A percentile compares a stretch with the other conserved stretches of the same genome.
Evolutionary conservation across 2,797 vertebrate genomes (phyloP).

Genomic region (Galago senegalensis): DNA sequence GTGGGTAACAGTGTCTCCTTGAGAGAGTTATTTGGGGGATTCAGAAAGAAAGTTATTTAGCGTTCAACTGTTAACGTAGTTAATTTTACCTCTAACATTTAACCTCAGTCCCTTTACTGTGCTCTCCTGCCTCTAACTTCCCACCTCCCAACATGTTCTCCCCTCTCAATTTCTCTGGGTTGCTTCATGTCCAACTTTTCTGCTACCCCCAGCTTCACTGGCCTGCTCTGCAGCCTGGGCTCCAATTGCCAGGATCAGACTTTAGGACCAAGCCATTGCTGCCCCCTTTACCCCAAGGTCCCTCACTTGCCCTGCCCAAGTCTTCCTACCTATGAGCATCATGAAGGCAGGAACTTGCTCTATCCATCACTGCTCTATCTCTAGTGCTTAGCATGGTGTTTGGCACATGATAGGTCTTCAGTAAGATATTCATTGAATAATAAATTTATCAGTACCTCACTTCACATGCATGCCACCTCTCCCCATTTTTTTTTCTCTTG

Average conservation of each 20-base stretch:
- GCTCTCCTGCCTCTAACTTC: background rate
- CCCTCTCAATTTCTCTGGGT: background rate
- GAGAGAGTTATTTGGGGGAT: slow-evolving; percentile 22
- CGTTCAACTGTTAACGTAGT: background rate
- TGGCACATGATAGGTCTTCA: slow-evolving; percentile 18
- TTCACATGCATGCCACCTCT: background rate
- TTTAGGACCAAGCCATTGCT: background rate
- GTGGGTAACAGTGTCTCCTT: background rate
- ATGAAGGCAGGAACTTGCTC: background rate
- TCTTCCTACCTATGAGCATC: background rate
- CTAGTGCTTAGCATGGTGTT: background rate
- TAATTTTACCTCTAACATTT: background rate
- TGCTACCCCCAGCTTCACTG: background rate
- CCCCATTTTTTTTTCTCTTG: background rate
- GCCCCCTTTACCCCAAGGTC: background rate
- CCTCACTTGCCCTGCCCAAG: background rate
- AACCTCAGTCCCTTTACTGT: background rate
- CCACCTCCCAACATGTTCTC: background rate
- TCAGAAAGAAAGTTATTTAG: slow-evolving; percentile 40
- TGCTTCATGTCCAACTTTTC: background rate
- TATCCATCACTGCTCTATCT: slow-evolving; percentile 21
- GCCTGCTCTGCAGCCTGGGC: background rate
- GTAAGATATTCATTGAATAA: background rate
- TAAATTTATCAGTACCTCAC: background rate
- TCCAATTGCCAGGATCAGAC: background rate